These are phyloP conservation scores for Iphiclides podalirius DNA, from an alignment of 2,888 invertebrate species.

Conservation along the genomic window DNA sequence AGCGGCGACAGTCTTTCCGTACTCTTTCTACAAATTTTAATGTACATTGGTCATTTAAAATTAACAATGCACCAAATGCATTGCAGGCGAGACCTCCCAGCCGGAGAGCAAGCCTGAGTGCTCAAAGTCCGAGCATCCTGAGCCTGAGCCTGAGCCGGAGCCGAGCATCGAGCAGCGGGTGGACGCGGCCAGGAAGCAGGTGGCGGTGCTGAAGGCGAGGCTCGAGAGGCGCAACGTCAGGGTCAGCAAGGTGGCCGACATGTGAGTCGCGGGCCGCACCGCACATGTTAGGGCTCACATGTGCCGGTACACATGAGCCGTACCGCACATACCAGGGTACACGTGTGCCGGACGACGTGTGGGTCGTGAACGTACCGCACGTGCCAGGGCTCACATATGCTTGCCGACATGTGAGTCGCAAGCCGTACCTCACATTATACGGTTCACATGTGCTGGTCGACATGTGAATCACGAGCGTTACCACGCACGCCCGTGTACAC, in stretches of 20 bases:
- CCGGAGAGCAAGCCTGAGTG: constrained; percentile 16
- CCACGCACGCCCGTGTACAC: too few species aligned
- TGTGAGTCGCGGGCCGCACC: constrained; percentile 90
- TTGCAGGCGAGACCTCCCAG: constrained; percentile 52
- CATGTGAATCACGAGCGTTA: too few species aligned
- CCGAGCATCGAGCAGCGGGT: constrained; percentile 72
- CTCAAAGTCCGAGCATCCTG: constrained; percentile 12
- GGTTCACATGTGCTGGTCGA: not conserved
- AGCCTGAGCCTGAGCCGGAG: constrained; percentile 7
- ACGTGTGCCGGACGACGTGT: too few species aligned
- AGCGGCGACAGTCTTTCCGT: too few species aligned
- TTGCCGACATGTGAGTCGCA: constrained; percentile 95
- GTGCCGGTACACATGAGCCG: not conserved
- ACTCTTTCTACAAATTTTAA: too few species aligned
- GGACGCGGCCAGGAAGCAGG: constrained; percentile 84
- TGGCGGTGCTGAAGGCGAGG: constrained; percentile 86
- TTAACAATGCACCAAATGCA: too few species aligned
- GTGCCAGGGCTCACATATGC: too few species aligned
- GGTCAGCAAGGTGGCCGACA: constrained; percentile 96
- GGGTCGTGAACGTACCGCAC: too few species aligned
- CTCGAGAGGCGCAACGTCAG: constrained; percentile 93
- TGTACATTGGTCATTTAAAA: too few species aligned
- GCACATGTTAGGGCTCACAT: not conserved
- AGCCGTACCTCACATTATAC: too few species aligned
- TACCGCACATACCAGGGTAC: too few species aligned